phyloP scores from a whole-genome alignment of 2,797 vertebrate species.

The Ptychobarbus kaznakovi region DNA sequence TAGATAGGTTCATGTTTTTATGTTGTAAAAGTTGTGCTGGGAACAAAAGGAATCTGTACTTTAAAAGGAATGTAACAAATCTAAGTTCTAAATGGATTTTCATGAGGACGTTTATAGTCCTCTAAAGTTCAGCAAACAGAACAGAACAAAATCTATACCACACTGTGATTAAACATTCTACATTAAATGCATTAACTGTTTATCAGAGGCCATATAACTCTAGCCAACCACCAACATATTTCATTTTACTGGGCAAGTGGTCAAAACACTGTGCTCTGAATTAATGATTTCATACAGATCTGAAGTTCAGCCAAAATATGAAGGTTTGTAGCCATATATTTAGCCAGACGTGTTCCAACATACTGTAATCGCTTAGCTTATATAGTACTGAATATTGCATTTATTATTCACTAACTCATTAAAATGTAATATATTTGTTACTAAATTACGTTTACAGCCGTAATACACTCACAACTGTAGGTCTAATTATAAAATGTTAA shows the following conservation, averaged over 20 bases:
- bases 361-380: background rate
- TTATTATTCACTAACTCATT: background rate
- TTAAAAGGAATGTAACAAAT: background rate
- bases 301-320: conserved; percentile 15
- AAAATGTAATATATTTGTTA: background rate
- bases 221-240: background rate
- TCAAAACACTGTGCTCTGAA: conserved; percentile 14
- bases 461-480: background rate
- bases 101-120: background rate
- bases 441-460: background rate
- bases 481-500: background rate
- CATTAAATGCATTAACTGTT: background rate
- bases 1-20: background rate
- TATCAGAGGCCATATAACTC: background rate
- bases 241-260: conserved; percentile 1
- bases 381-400: background rate
- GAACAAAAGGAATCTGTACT: background rate
- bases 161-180: background rate
- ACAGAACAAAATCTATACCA: background rate
- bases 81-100: background rate
- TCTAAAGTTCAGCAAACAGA: background rate
- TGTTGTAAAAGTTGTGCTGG: background rate
- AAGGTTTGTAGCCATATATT: background rate
- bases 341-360: background rate
- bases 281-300: conserved; percentile 13